Conservation (phyloP, 23 tunicate genomes). For the Oikopleura vanhoeffeni region DNA sequence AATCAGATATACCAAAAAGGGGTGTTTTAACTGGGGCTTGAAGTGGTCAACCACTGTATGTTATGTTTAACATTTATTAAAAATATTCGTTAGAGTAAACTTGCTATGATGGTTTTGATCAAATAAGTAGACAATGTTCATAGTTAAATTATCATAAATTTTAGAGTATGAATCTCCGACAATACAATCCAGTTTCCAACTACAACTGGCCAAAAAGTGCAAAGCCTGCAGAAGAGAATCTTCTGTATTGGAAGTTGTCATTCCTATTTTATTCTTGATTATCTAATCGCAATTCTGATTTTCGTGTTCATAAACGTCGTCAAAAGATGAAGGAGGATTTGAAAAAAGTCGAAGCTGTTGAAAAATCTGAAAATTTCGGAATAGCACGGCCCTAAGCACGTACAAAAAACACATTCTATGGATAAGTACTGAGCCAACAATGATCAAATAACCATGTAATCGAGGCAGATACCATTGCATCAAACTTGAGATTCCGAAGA, state of each 20-base stretch:
- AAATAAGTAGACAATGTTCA: no score
- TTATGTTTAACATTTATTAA: no score
- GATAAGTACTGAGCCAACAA: neutral
- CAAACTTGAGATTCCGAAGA: neutral
- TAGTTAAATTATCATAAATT: neutral
- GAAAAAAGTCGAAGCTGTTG: neutral
- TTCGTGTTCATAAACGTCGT: neutral
- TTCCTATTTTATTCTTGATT: neutral
- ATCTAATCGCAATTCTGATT: neutral
- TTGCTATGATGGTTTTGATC: no score
- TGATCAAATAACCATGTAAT: neutral
- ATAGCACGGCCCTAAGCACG: neutral
- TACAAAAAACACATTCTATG: neutral
- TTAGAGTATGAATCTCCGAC: neutral
- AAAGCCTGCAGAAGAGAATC: neutral
- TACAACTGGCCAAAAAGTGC: no score
- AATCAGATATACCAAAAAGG: no score
- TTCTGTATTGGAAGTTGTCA: neutral
- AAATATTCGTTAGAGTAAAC: no score
- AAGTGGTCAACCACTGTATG: no score
- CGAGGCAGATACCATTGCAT: neutral
- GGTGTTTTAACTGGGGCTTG: no score
- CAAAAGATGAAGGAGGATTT: slow-evolving; percentile 13
- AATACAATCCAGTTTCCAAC: neutral
- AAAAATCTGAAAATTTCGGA: neutral